Evolutionary conservation across 2,113 vertebrate species (phyloP).

Genomic region (Cyanocitta stelleri): DNA sequence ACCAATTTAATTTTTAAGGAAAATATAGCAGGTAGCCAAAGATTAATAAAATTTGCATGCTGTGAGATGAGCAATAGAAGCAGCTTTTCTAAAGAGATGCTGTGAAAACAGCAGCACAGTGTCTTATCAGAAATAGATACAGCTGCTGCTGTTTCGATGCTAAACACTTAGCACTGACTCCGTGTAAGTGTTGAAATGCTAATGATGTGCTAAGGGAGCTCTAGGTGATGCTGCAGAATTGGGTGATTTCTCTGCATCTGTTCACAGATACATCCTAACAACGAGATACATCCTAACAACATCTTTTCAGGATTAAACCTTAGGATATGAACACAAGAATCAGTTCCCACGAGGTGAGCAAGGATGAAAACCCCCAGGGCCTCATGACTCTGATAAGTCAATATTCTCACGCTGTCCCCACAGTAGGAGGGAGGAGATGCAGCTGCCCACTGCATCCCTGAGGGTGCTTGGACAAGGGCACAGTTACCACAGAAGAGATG

Average conservation of each 20-base stretch:
- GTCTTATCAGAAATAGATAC: background rate
- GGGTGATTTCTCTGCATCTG: background rate
- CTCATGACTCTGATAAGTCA: background rate
- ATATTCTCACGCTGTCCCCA: rapidly evolving
- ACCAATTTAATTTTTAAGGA: background rate
- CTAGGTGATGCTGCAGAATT: background rate
- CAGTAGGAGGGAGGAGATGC: background rate
- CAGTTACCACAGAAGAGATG: background rate
- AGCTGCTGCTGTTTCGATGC: background rate
- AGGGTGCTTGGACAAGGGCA: background rate
- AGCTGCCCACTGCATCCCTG: background rate
- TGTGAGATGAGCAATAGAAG: background rate
- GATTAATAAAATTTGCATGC: background rate
- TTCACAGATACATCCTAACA: background rate
- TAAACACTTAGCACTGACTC: background rate
- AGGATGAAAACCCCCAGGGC: background rate
- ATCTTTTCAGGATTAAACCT: background rate
- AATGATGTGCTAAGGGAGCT: background rate
- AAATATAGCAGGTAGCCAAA: background rate
- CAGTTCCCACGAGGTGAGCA: background rate
- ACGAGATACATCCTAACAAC: background rate
- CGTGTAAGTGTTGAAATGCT: background rate
- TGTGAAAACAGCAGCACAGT: background rate
- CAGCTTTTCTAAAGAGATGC: background rate
- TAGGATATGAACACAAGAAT: background rate